Conservation (phyloP, 2,888 invertebrate genomes). For the Diploptera punctata region DNA sequence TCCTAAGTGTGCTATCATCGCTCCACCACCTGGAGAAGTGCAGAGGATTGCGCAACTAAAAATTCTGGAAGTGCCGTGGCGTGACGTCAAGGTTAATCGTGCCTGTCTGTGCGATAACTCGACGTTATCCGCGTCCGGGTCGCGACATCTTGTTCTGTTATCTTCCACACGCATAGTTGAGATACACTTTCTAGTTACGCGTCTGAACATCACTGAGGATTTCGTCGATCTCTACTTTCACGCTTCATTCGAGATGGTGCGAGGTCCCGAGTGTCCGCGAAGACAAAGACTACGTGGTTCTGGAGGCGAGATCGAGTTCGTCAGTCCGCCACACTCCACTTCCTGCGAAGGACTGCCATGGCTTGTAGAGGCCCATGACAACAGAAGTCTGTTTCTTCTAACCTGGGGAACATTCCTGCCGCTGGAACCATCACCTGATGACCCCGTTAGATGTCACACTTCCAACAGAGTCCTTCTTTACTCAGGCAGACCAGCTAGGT, state of each 20-base stretch:
- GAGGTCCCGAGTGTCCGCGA: slow-evolving; percentile 69
- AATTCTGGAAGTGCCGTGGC: slow-evolving; percentile 75
- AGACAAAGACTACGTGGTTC: slow-evolving; percentile 66
- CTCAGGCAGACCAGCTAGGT: slow-evolving; percentile 68
- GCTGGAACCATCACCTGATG: slow-evolving; percentile 61
- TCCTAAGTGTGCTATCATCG: slow-evolving; percentile 60
- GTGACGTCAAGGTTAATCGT: slow-evolving; percentile 70
- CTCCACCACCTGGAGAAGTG: slow-evolving; percentile 50
- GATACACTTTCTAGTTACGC: slow-evolving; percentile 75
- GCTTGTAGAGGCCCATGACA: slow-evolving; percentile 79
- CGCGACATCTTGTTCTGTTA: slow-evolving; percentile 65
- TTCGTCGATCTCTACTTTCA: slow-evolving; percentile 82
- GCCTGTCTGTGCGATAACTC: slow-evolving; percentile 84
- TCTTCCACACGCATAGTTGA: slow-evolving; percentile 75
- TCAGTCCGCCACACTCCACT: slow-evolving; percentile 67
- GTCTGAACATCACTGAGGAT: slow-evolving; percentile 79
- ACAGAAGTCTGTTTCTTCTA: slow-evolving; percentile 79
- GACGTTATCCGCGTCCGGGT: slow-evolving; percentile 56
- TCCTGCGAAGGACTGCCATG: slow-evolving; percentile 79
- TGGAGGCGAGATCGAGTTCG: slow-evolving; percentile 57
- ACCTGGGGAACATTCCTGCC: slow-evolving; percentile 83
- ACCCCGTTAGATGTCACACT: slow-evolving; percentile 74
- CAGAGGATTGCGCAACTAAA: slow-evolving; percentile 62
- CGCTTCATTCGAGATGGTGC: slow-evolving; percentile 71
- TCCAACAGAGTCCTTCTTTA: slow-evolving; percentile 82